phyloP scores from a whole-genome alignment of 2,888 invertebrate genomes.

The Ptychoptera albimana region DNA sequence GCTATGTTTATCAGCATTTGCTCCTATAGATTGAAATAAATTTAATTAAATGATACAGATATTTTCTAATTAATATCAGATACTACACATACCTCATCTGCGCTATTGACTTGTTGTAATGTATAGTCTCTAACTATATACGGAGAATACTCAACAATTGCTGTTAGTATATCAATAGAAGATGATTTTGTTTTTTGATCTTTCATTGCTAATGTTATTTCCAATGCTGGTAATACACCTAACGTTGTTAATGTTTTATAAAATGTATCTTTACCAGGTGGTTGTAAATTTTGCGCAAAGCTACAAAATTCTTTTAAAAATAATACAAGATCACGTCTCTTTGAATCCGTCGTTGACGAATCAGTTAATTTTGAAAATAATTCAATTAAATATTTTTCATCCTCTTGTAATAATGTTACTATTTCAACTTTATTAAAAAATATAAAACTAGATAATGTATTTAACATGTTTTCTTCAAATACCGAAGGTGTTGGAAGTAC shows the following conservation, averaged over 20 bases:
- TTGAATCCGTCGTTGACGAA: slow-evolving; percentile 65
- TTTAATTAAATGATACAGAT: slow-evolving; percentile 1
- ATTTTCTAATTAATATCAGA: slow-evolving; percentile 3
- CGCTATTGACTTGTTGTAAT: slow-evolving; percentile 71
- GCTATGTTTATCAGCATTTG: slow-evolving; percentile 89
- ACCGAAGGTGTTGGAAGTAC: slow-evolving; percentile 97
- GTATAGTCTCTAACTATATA: slow-evolving; percentile 95
- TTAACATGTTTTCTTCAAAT: slow-evolving; percentile 97
- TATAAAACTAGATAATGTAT: slow-evolving; percentile 94
- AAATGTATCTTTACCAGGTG: slow-evolving; percentile 92
- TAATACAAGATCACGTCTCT: slow-evolving; percentile 84
- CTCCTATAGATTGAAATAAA: slow-evolving; percentile 40
- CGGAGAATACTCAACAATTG: slow-evolving; percentile 96
- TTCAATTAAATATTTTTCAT: slow-evolving; percentile 90
- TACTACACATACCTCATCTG: slow-evolving; percentile 57
- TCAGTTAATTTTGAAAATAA: slow-evolving; percentile 87
- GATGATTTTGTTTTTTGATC: slow-evolving; percentile 91
- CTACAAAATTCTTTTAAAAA: slow-evolving; percentile 99
- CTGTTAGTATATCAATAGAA: slow-evolving; percentile 94
- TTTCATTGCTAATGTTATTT: slow-evolving; percentile 80
- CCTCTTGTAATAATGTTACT: slow-evolving; percentile 93
- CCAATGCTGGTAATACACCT: slow-evolving; percentile 76
- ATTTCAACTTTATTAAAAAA: slow-evolving; percentile 99
- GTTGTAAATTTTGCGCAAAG: slow-evolving; percentile 96
- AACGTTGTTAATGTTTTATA: slow-evolving; percentile 85